Base-by-base conservation (phyloP, 1,140 invertebrate genomes). In the Drosophila kurseongensis region DNA sequence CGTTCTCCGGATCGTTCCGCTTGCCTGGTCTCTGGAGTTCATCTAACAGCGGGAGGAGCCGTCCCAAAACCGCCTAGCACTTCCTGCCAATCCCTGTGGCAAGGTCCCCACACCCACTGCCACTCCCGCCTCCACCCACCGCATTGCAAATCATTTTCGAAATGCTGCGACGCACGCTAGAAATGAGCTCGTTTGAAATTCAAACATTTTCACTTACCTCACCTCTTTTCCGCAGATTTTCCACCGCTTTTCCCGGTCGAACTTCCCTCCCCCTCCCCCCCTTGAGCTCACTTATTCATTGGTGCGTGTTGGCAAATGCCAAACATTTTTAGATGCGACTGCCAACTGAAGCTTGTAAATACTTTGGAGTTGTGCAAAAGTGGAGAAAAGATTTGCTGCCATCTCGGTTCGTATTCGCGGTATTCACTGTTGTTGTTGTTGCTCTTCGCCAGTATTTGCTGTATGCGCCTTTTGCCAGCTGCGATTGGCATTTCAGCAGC, bases 281-380 rank as follows among this genome's bases (percentile, higher is more conserved):
- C 3, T 41, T n/a, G 40, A n/a, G n/a, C 69, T 59, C 23, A 61
- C 78, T 77, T 67, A 75, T 73, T 86, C 83, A 88, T 73, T 83
- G 83, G 84, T 86, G 83, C 83, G 83, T 88, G 83, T 86, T 88
- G 82, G 75, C 83, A 88, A 88, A 86, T 86, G 83, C 83, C 83
- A 86, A 86, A 86, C 83, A 86, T 86, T 86, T 86, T 83, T 83
- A 86, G 83, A 86, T 86, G 83, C 79, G 84, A 88, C 79, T 88
- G 79, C 83, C 76, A 86, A 80, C 67, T 71, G 83, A 88, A 68
- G 83, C 83, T 82, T 88, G 83, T 88, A 86, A 86, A 86, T 86
- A 86, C 83, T 88, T 88, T 89, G 57, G 79, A 82, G 71, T 71
- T 78, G 75, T 77, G 84, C 71, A 58, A 75, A 78, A 88, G 84